Evolutionary conservation across 2,113 vertebrate genomes (phyloP), one percentile per base, ranked within the genome.

Genomic region (Mungos mungo): DNA sequence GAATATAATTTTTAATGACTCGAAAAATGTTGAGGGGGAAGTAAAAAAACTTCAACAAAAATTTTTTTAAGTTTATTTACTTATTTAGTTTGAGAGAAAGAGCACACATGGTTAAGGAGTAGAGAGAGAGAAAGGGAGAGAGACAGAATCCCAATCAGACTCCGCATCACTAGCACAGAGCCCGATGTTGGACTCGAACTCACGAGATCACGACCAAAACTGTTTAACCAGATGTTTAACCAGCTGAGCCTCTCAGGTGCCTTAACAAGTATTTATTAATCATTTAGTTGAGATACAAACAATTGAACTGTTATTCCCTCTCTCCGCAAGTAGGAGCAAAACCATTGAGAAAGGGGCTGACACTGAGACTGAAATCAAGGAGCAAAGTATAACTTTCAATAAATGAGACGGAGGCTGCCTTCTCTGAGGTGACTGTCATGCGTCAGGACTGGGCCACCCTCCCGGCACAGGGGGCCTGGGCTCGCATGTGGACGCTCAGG

Each of bases 391-490:
- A 21, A 12, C 52, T 77, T 77, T 52, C 27, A 45, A 16, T 41
- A 60, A 74, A 50, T 11, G 60, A 69, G 80, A 76, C 13, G 60
- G 33, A 45, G 77, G 25, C 50, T 35, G 33, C 35, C 23, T 80
- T 65, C 31, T 33, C 63, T 19, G 15, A 14, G 71, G 5, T 18
- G 5, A 31, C 76, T n/a, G 10, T 12, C 38, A 2, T 0, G 12
- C 2, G 33, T 92, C 33, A n/a, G 3, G 33, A 71, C 50, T 38
- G 7, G 2, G 47, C 68, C 1, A 4, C 35, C 3, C 1, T 41
- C 16, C 7, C 0, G 0, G 4, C 47, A 8, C 35, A 0, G 18
- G 27, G 4, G 29, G 13, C 54, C n/a, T 54, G 45, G 52, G 66
- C 19, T 41, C 71, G 79, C 21, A 31, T 1, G 11, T n/a, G 33